A percentile compares a stretch with the other conserved stretches of the same genome.
These are phyloP conservation scores for Ctenopoma kingsleyae DNA, from an alignment of 2,797 vertebrate genomes.

Conservation along the genomic window DNA sequence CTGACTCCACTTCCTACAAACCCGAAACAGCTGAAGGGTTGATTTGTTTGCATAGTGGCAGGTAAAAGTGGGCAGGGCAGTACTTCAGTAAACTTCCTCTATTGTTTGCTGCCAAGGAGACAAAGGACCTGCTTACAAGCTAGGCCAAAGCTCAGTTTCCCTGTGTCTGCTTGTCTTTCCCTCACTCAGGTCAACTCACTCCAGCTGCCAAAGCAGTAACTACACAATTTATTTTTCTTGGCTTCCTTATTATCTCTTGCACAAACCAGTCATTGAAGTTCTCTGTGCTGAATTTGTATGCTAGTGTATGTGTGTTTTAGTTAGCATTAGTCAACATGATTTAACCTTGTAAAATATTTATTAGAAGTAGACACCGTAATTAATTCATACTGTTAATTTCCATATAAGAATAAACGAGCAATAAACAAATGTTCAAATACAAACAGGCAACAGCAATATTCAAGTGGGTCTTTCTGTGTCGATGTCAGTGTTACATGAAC, in stretches of 20 bases:
- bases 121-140: constrained; percentile 49
- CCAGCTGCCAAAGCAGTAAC: not conserved
- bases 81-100: constrained; percentile 75
- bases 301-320: constrained; percentile 17
- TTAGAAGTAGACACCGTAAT: constrained; percentile 27
- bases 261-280: not conserved
- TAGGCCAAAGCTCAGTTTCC: constrained; percentile 54
- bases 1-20: constrained; percentile 58
- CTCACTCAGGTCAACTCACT: constrained; percentile 16
- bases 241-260: not conserved
- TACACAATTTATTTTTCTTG: not conserved
- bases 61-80: constrained; percentile 74
- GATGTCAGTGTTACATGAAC: constrained; percentile 3
- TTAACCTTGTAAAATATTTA: constrained; percentile 57
- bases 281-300: not conserved
- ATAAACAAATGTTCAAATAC: not conserved
- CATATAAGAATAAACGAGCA: constrained; percentile 13
- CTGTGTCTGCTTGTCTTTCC: constrained; percentile 5
- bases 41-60: constrained; percentile 53
- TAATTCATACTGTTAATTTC: not conserved
- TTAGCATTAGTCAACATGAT: not conserved
- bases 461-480: not conserved
- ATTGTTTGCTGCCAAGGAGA: constrained; percentile 70
- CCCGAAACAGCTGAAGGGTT: constrained; percentile 27
- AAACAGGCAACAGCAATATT: constrained; percentile 4